phyloP scores from a whole-genome alignment of 2,113 vertebrate genomes.

The Zosterops japonicus region DNA sequence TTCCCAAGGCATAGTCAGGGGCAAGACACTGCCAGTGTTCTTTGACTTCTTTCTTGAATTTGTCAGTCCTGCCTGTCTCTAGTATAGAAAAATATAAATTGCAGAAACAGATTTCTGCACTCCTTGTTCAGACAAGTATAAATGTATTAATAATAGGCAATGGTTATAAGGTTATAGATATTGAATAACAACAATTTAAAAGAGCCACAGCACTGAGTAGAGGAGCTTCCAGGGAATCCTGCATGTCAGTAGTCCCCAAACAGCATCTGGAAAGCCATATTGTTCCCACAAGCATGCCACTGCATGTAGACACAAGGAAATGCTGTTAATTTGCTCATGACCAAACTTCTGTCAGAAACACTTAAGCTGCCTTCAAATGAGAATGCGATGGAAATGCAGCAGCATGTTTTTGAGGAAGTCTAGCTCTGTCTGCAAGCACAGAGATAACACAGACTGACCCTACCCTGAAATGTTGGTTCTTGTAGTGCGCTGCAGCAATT shows the following conservation, averaged over 20 bases:
- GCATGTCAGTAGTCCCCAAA: neutral
- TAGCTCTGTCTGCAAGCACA: neutral
- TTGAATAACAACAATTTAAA: neutral
- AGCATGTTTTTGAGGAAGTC: slow-evolving; percentile 34
- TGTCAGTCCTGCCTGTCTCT: neutral
- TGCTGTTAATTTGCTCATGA: neutral
- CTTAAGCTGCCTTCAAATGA: neutral
- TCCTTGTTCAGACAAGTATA: neutral
- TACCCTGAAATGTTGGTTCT: neutral
- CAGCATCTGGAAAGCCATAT: neutral
- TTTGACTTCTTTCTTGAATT: neutral
- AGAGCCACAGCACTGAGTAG: neutral
- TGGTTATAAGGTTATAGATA: neutral
- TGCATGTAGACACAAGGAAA: neutral
- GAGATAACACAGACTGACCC: neutral
- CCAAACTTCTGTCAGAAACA: neutral
- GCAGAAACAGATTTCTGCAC: neutral
- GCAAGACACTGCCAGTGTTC: neutral
- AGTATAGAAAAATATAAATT: neutral
- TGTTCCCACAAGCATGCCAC: neutral
- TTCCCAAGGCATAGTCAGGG: neutral
- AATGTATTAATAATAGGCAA: neutral
- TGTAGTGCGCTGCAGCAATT: rapidly evolving
- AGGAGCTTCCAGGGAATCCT: neutral
- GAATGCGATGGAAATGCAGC: neutral